Conservation (phyloP, 2,888 invertebrate species). For the Sminthurides aquaticus region DNA sequence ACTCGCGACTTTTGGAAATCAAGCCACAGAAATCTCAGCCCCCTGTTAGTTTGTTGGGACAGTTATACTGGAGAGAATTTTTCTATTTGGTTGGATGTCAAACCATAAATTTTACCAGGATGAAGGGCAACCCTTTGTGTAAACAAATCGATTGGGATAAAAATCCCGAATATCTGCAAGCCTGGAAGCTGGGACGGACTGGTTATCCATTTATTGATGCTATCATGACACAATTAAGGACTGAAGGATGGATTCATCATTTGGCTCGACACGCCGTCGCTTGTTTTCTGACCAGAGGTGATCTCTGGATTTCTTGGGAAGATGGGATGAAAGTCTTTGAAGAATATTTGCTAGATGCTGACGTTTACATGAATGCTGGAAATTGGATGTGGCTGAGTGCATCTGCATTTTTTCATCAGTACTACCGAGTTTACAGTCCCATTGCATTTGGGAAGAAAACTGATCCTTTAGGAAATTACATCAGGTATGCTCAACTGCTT, state of each 20-base stretch:
- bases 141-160: conserved; percentile 85
- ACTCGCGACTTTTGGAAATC: conserved; percentile 68
- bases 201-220: conserved; percentile 76
- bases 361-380: conserved; percentile 81
- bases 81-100: conserved; percentile 74
- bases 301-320: conserved; percentile 72
- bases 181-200: conserved; percentile 59
- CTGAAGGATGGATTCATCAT: conserved; percentile 87
- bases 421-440: conserved; percentile 77
- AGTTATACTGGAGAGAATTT: conserved; percentile 80
- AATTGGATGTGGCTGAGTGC: conserved; percentile 87
- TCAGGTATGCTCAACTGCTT: conserved; percentile 54
- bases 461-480: conserved; percentile 79
- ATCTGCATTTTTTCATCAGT: conserved; percentile 79
- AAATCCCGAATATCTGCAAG: conserved; percentile 70
- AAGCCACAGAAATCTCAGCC: conserved; percentile 61
- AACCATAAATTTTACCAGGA: conserved; percentile 74
- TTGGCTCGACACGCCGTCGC: conserved; percentile 79
- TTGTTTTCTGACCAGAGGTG: conserved; percentile 78
- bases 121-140: conserved; percentile 82
- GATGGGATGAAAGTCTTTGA: conserved; percentile 81
- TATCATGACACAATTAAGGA: conserved; percentile 75
- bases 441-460: conserved; percentile 73
- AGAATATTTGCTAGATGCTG: conserved; percentile 70
- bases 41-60: conserved; percentile 74